Base-by-base conservation (phyloP, 1,140 invertebrate genomes). In the Venturia canescens region DNA sequence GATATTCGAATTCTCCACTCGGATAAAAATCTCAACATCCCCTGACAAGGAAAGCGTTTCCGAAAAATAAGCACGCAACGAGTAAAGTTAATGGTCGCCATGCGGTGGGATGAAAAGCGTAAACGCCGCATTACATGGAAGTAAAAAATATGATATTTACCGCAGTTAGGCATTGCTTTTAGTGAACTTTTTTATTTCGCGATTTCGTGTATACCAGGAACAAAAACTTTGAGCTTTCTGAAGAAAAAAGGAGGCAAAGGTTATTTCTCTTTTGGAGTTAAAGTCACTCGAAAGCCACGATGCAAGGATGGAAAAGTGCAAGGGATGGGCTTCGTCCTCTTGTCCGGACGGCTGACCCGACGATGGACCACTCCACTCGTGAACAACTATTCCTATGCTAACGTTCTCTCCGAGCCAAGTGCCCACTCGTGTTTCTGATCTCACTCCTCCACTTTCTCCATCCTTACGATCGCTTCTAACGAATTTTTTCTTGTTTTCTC, bases 371-470 rank as follows among this genome's bases (percentile, higher is more conserved):
- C 90, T 91, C 85, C 83, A 89, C 86, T 89, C 81, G 85, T 84
- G 86, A 85, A 83, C 80, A 86, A 89, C 90, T 89, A 89, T 91
- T 92, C 86, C 89, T 89, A 90, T 91, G 89, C 89, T 91, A 91
- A 90, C 90, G 86, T 87, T 82, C 87, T 88, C 87, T 83, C 80
- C 85, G 79, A 80, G 84, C 87, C 88, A 88, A 90, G 86, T 87
- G 86, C 87, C 88, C 85, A 86, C 80, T 86, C 83, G 79, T 69
- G 23, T 78, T 84, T 81, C 83, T 84, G 83, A 86, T 77, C 82
- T 78, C 80, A 84, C 74, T 83, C 60, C 69, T 71, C 69, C 78
- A 69, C 79, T 38, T 38, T 53, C 21, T 31, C 60, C 60, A 50
- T 69, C n/a, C 48, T 74, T 74, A 15, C 71, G 18, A 3, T 53